Percentiles rank a stretch among this genome's conserved stretches.
Evolutionary conservation across 2,888 invertebrate genomes (phyloP).

Genomic region (Uloborus plumipes): DNA sequence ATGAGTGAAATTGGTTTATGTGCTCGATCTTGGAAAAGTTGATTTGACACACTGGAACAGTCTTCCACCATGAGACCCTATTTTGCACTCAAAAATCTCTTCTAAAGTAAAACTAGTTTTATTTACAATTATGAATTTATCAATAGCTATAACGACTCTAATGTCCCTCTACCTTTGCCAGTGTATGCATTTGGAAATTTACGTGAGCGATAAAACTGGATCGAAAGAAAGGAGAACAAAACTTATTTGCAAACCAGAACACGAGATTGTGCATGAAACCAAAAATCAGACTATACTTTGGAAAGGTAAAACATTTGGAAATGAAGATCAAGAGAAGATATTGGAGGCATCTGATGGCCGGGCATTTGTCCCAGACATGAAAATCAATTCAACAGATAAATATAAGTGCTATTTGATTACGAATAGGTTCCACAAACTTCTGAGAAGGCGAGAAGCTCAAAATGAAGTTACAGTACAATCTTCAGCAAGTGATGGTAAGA

Average conservation of each 20-base stretch:
- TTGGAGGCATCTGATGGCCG: background rate
- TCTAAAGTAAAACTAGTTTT: too few relatives aligned
- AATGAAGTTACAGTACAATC: too few relatives aligned
- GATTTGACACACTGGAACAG: too few relatives aligned
- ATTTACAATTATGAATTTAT: too few relatives aligned
- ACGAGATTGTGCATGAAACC: background rate
- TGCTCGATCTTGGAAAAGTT: too few relatives aligned
- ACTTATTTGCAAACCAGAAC: slow-evolving; percentile 13
- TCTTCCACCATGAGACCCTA: too few relatives aligned
- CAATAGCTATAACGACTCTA: too few relatives aligned
- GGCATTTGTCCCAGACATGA: slow-evolving; percentile 17
- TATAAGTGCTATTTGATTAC: slow-evolving; percentile 26
- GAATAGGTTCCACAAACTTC: too few relatives aligned
- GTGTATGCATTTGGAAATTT: slow-evolving; percentile 19
- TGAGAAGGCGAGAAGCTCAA: too few relatives aligned
- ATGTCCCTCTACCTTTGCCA: background rate
- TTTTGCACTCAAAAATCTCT: too few relatives aligned
- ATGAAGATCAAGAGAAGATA: background rate
- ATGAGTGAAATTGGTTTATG: too few relatives aligned
- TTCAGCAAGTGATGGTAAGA: too few relatives aligned
- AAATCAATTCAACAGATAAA: slow-evolving; percentile 15
- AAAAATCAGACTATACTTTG: slow-evolving; percentile 1
- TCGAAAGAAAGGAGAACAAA: background rate
- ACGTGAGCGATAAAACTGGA: slow-evolving; percentile 6
- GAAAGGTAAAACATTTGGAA: slow-evolving; percentile 13